These are phyloP conservation scores for Drosophila ustulata DNA, from an alignment of 2,888 invertebrate species.

Conservation along the genomic window DNA sequence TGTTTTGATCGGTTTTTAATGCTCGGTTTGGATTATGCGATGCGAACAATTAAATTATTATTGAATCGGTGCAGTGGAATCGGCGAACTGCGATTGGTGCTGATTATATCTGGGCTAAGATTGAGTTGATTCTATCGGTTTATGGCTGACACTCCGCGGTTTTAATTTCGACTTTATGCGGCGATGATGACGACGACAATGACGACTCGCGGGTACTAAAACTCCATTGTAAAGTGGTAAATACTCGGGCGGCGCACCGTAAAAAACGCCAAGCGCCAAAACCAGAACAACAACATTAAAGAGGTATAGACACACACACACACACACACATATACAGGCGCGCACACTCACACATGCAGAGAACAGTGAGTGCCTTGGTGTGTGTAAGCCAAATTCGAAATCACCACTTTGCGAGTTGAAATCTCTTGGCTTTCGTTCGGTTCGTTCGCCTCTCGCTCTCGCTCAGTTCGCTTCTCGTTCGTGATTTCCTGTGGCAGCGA, in stretches of 20 bases:
- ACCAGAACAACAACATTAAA: conserved; percentile 78
- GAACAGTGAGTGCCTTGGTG: conserved; percentile 14
- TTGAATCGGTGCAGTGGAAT: conserved; percentile 31
- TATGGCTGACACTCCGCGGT: conserved; percentile 80
- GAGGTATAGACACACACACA: conserved; percentile 52
- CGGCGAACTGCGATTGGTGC: conserved; percentile 41
- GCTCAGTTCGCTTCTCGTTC: conserved; percentile 48
- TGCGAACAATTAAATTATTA: conserved; percentile 45
- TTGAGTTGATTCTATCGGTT: conserved; percentile 68
- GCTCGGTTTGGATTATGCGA: conserved; percentile 20
- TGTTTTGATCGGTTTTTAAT: conserved; percentile 23
- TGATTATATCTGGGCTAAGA: conserved; percentile 51
- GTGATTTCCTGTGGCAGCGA: conserved; percentile 55
- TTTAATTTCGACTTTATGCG: conserved; percentile 83
- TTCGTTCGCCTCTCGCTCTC: conserved; percentile 61
- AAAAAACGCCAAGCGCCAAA: conserved; percentile 80
- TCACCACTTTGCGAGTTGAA: conserved; percentile 77
- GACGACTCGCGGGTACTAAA: conserved; percentile 82
- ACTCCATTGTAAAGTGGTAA: conserved; percentile 83
- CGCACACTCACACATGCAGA: conserved; percentile 20
- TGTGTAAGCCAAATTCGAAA: conserved; percentile 68
- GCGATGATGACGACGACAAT: conserved; percentile 83
- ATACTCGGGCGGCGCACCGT: conserved; percentile 81
- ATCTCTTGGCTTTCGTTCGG: conserved; percentile 70
- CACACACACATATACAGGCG: conserved; percentile 23